Conservation (phyloP, 2,888 invertebrate genomes). For the Lydus trimaculatus region DNA sequence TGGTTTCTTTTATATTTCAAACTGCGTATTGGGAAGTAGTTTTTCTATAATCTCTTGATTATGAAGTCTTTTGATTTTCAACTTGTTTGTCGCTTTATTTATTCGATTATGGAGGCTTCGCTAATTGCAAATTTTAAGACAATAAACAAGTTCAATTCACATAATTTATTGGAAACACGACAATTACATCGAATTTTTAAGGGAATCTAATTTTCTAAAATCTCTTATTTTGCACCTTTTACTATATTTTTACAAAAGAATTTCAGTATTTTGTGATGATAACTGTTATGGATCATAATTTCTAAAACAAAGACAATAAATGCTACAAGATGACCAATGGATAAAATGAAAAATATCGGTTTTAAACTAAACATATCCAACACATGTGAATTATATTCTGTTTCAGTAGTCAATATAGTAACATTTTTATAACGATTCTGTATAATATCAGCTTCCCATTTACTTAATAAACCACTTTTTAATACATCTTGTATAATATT, state of each 20-base stretch:
- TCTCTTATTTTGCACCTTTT: background rate
- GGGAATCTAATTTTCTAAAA: too few species aligned
- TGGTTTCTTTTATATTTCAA: too few species aligned
- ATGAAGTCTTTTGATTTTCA: too few species aligned
- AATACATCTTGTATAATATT: background rate
- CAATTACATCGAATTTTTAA: too few species aligned
- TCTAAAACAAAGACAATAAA: background rate
- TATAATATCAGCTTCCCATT: conserved; percentile 14
- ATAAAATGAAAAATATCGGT: background rate
- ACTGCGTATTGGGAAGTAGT: too few species aligned
- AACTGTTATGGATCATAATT: background rate
- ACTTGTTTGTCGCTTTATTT: too few species aligned
- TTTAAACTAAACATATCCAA: background rate
- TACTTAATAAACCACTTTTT: conserved; percentile 10
- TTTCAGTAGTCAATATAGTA: background rate
- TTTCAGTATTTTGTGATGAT: background rate
- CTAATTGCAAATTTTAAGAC: too few species aligned
- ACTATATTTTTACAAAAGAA: background rate
- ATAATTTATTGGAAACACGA: too few species aligned
- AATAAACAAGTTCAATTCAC: too few species aligned
- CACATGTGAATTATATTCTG: background rate
- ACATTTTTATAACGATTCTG: background rate
- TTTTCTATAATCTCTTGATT: too few species aligned
- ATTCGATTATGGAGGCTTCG: too few species aligned
- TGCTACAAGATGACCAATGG: background rate